A percentile compares a stretch with the other conserved stretches of the same genome.
Evolutionary conservation across 2,113 vertebrate species (phyloP).

Genomic region (Muntiacus muntjak): DNA sequence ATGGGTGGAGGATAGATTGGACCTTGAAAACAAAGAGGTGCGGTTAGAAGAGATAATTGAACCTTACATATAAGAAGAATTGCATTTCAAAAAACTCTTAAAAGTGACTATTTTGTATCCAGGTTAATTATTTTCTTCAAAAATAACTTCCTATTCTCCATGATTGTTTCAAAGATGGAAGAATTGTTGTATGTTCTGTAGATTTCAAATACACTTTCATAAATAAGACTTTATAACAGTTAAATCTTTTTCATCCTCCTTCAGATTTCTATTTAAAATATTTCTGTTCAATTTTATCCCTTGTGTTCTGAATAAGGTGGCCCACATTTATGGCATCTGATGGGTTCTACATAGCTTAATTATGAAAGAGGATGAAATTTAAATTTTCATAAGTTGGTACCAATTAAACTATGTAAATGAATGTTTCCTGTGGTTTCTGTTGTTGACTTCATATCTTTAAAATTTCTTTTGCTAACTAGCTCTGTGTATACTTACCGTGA

Average conservation of each 20-base stretch:
- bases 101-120: not conserved
- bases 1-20: not conserved
- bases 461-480: not conserved
- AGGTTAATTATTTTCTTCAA: conserved; percentile 32
- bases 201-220: conserved; percentile 37
- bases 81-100: not conserved
- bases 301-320: conserved; percentile 23
- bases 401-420: conserved; percentile 54
- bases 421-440: conserved; percentile 32
- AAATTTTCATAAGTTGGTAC: conserved; percentile 40
- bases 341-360: conserved; percentile 26
- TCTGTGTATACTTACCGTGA: not conserved
- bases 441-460: conserved; percentile 36
- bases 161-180: conserved; percentile 7
- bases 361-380: conserved; percentile 50
- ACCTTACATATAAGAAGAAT: not conserved
- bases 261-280: conserved; percentile 58
- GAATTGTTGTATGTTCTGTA: conserved; percentile 1
- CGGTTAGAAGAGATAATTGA: not conserved
- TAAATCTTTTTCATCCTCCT: not conserved
- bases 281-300: conserved; percentile 40
- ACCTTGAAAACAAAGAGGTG: not conserved
- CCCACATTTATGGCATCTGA: conserved; percentile 36
- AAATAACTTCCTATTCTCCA: not conserved
- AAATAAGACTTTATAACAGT: conserved; percentile 16